Evolutionary conservation across 2,888 invertebrate genomes (phyloP), one percentile per base, ranked within the genome.

Genomic region (Hyposoter didymator): DNA sequence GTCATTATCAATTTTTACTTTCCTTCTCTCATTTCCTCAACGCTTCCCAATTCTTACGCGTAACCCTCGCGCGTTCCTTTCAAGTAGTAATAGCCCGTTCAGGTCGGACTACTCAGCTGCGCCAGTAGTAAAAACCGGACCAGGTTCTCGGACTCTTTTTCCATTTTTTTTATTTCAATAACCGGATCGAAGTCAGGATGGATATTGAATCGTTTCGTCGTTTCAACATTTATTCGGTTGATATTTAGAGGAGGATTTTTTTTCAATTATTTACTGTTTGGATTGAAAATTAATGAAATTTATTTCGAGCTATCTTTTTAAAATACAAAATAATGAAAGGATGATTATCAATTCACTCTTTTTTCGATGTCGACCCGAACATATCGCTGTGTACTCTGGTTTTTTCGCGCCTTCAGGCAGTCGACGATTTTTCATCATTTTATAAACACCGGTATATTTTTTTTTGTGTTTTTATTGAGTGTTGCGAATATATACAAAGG

Each of bases 401-500:
- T 55, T 1, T 47, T 14, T 55, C 7, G 28, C 10, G 39, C n/a
- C 45, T 10, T 73, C 14, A 43, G 6, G 43, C 7, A 32, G 28
- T 22, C n/a, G 35, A 4, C 10, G 28, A 2, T 59, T 64, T 62
- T 69, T 59, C 14, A 59, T 28, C 12, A 28, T 59, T 59, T 28
- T 28, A 14, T 4, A 28, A 28, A 59, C 59, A 22, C 6, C 12
- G 5, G 14, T 0, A n/a, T 28, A 5, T 85, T 85, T 84, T 87
- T 88, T 89, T 90, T 89, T 89, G 86, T 87, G 87, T 89, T 92
- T 93, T 94, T 93, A 93, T 94, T 92, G 91, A 93, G 92, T 93
- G 91, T 93, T 93, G 92, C 91, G 92, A 92, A 93, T 93, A 94
- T 93, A 93, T 93, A 94, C 93, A 93, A 93, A 93, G 92, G 91